Evolutionary conservation across 2,113 vertebrate genomes (phyloP).

Genomic region (Damaliscus lunatus): DNA sequence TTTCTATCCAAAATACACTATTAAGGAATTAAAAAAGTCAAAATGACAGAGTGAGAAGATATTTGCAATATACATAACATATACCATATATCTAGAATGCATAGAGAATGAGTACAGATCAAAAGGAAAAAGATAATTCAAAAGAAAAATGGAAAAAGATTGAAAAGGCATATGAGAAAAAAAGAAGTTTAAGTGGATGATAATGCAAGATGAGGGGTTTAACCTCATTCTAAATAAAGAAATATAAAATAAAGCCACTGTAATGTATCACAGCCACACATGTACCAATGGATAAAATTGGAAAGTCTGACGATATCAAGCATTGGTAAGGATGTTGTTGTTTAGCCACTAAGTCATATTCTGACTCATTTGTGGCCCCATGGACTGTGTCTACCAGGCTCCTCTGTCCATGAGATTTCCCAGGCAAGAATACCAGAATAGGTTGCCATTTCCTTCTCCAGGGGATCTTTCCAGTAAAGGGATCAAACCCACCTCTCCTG

Average conservation of each 20-base stretch:
- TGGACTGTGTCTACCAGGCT: background rate
- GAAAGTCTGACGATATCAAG: background rate
- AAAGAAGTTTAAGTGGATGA: background rate
- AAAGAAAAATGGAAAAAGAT: background rate
- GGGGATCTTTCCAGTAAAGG: background rate
- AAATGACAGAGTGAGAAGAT: background rate
- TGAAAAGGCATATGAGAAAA: background rate
- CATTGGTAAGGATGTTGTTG: background rate
- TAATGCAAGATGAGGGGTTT: background rate
- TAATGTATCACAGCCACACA: background rate
- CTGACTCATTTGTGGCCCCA: background rate
- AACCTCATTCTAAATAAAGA: background rate
- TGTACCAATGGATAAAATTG: background rate
- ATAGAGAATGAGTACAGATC: background rate
- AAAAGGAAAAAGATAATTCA: background rate
- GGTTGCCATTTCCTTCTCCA: background rate
- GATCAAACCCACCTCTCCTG: background rate
- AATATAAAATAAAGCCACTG: background rate
- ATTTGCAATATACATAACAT: background rate
- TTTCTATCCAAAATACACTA: background rate
- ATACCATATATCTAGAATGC: background rate
- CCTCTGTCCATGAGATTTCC: background rate
- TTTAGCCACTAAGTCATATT: background rate
- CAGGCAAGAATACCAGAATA: background rate
- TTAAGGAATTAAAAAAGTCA: background rate